phyloP scores from a whole-genome alignment of 2,797 vertebrate genomes.

The Gadopsis marmoratus region DNA sequence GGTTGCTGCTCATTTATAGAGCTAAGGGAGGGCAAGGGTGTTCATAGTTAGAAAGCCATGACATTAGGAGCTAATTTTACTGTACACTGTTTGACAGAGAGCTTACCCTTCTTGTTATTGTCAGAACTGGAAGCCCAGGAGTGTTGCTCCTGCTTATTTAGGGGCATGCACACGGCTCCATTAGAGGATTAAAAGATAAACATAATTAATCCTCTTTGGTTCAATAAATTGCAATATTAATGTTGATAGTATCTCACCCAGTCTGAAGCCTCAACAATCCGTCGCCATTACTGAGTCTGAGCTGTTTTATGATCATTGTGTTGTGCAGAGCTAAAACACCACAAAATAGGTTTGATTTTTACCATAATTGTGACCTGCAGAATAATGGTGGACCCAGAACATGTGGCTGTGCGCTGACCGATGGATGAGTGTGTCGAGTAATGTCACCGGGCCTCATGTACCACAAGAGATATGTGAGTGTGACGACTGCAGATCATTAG shows the following conservation, averaged over 20 bases:
- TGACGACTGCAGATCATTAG: constrained; percentile 80
- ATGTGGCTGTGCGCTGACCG: constrained; percentile 65
- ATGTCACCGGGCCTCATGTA: constrained; percentile 80
- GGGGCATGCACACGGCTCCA: constrained; percentile 49
- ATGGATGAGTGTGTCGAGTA: constrained; percentile 56
- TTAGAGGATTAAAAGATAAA: constrained; percentile 80
- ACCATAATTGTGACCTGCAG: constrained; percentile 59
- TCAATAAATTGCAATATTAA: constrained; percentile 72
- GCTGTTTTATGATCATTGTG: constrained; percentile 52
- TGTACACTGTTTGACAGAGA: constrained; percentile 55
- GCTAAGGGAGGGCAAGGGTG: constrained; percentile 60
- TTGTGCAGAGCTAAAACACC: constrained; percentile 38
- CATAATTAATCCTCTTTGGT: constrained; percentile 78
- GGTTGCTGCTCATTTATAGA: constrained; percentile 69
- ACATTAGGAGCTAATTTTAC: constrained; percentile 67
- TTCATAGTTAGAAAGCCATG: constrained; percentile 58
- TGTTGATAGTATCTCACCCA: constrained; percentile 58
- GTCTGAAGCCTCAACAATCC: constrained; percentile 27
- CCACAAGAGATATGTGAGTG: constrained; percentile 77
- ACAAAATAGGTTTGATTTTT: constrained; percentile 20
- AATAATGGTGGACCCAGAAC: constrained; percentile 53
- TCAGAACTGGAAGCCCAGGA: constrained; percentile 57
- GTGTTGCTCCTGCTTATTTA: constrained; percentile 58
- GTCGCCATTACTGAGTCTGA: constrained; percentile 25
- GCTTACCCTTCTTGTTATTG: constrained; percentile 64